Evolutionary conservation across 2,797 vertebrate species (phyloP).

Genomic region (Miichthys miiuy): DNA sequence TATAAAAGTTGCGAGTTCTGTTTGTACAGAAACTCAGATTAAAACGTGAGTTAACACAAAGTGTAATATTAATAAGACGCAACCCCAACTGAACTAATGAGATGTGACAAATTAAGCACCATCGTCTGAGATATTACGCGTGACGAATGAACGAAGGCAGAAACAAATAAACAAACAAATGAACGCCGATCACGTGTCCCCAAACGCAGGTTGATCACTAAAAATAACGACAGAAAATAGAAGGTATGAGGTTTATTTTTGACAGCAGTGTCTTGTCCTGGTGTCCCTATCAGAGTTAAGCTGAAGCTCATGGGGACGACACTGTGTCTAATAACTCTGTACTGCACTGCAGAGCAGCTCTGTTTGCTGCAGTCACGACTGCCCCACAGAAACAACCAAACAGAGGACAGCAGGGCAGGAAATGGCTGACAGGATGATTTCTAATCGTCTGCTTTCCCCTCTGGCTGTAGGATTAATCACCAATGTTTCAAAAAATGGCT

Average conservation of each 20-base stretch:
- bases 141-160: not conserved
- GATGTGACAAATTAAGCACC: not conserved
- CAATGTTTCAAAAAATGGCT: conserved; percentile 14
- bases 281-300: conserved; percentile 44
- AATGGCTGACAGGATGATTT: conserved; percentile 60
- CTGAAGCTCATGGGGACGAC: conserved; percentile 47
- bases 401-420: conserved; percentile 62
- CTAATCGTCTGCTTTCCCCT: conserved; percentile 45
- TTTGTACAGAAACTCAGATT: not conserved
- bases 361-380: conserved; percentile 81
- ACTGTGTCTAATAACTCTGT: conserved; percentile 53
- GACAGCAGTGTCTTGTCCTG: conserved; percentile 7
- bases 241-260: not conserved
- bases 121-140: not conserved
- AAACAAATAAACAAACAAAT: not conserved
- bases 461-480: conserved; percentile 34
- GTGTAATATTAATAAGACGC: not conserved
- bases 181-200: too few relatives aligned
- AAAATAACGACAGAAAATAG: not conserved
- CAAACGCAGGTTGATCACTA: not conserved
- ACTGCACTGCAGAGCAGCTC: conserved; percentile 69
- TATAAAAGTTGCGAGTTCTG: not conserved
- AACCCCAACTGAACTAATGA: not conserved
- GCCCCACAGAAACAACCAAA: conserved; percentile 64
- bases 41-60: not conserved